Evolutionary conservation across 2,888 invertebrate genomes (phyloP).

Genomic region (Antitype chi): DNA sequence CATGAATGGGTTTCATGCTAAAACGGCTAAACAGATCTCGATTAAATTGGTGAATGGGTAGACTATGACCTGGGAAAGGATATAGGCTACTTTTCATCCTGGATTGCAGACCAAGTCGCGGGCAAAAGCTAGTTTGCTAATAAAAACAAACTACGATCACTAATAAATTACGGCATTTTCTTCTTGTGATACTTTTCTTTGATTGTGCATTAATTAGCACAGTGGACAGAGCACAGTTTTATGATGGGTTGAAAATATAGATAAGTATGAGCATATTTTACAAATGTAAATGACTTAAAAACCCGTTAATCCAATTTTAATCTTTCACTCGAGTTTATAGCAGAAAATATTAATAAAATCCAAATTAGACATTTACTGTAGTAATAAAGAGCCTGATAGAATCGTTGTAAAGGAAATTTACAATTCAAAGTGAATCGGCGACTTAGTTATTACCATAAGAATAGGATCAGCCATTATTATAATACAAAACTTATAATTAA

Average conservation of each 20-base stretch:
- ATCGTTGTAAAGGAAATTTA: conserved; percentile 51
- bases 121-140: no score
- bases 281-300: conserved; percentile 14
- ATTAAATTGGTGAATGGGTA: no score
- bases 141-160: background rate
- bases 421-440: conserved; percentile 57
- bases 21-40: no score
- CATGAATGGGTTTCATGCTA: no score
- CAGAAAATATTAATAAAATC: conserved; percentile 48
- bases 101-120: no score
- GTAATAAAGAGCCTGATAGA: conserved; percentile 52
- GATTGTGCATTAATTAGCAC: conserved; percentile 4
- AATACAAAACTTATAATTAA: conserved; percentile 55
- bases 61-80: no score
- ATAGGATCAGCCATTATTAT: conserved; percentile 52
- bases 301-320: conserved; percentile 38
- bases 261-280: conserved; percentile 3
- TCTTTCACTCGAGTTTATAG: conserved; percentile 19
- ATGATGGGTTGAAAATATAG: conserved; percentile 1
- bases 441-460: conserved; percentile 60
- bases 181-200: conserved; percentile 3
- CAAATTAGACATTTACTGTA: conserved; percentile 56
- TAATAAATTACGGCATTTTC: background rate
- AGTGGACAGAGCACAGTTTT: conserved; percentile 1
- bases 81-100: no score